Evolutionary conservation across 2,797 vertebrate genomes (phyloP), one percentile per base, ranked within the genome.

Genomic region (Siniperca scherzeri): DNA sequence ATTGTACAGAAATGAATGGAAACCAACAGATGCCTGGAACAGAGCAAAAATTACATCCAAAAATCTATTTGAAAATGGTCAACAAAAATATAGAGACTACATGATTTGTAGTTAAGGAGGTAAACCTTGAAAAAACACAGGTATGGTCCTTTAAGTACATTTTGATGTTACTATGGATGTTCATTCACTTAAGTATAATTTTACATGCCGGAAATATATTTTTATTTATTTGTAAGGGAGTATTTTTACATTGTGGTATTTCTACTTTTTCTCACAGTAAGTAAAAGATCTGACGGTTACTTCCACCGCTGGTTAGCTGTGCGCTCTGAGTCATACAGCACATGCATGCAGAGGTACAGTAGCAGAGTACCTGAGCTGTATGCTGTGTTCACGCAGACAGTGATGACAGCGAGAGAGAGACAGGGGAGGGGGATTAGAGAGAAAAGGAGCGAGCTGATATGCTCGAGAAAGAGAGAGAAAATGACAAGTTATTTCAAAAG

Each of bases 401-500:
- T 36, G 70, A 81, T 82, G 87, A 61, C 82, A 77, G 77, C 10
- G 7, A 68, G 53, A 61, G 68, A 21, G 44, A 0, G 11, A 10
- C 19, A 5, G 40, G 10, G 30, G 9, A 0, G 30, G 64, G 57
- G 74, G 80, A 77, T 78, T 82, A 77, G 66, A 76, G 79, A 69
- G 74, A 74, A 70, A 89, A 48, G 74, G 59, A 84, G 77, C 7
- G 25, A 80, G 87, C 73, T 68, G 83, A 86, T 85, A 52, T 53
- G 70, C 81, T 67, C 6, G 65, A 30, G 81, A 78, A 81, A 84
- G 69, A 81, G 68, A 81, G 74, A 78, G 78, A 84, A 87, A 76
- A 87, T 89, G 84, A 91, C 87, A 87, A 89, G 83, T 81, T 84
- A 70, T 91, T 90, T 91, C 85, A 81, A 90, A 92, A 88, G 78